These are phyloP conservation scores for Scyliorhinus canicula DNA, from an alignment of 2,797 vertebrate genomes.

Conservation along the genomic window DNA sequence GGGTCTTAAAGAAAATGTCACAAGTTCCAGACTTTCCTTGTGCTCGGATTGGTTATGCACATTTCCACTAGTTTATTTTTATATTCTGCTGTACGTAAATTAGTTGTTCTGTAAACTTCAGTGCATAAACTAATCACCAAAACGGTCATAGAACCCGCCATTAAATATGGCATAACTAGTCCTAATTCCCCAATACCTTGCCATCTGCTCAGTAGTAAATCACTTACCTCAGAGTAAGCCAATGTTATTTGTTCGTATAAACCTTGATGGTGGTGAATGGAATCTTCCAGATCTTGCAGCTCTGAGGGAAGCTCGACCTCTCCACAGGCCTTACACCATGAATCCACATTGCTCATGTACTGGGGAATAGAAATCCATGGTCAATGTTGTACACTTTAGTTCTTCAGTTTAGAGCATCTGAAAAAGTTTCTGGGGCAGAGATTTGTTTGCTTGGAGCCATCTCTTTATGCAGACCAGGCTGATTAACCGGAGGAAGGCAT, in stretches of 20 bases:
- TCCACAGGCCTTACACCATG: slow-evolving; percentile 95
- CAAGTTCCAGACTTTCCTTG: neutral
- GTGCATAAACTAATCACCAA: neutral
- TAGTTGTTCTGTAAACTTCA: neutral
- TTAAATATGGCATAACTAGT: neutral
- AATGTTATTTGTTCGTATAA: slow-evolving; percentile 93
- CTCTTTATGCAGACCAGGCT: neutral
- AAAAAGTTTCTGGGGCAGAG: neutral
- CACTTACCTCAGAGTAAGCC: slow-evolving; percentile 84
- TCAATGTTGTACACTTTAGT: neutral
- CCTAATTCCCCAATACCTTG: neutral
- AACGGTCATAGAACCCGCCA: neutral
- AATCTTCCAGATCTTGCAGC: slow-evolving; percentile 93
- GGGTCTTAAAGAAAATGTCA: neutral
- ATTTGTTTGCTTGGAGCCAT: neutral
- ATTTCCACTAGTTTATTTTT: neutral
- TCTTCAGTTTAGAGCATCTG: neutral
- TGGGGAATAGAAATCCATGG: slow-evolving; percentile 47
- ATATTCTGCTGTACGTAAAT: neutral
- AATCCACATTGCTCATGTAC: slow-evolving; percentile 98
- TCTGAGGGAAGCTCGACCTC: slow-evolving; percentile 94
- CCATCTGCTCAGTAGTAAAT: neutral
- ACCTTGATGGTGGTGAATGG: slow-evolving; percentile 96
- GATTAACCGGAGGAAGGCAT: neutral
- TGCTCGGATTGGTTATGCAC: neutral